phyloP scores from a whole-genome alignment of 2,797 vertebrate genomes.

The Choloepus didactylus region DNA sequence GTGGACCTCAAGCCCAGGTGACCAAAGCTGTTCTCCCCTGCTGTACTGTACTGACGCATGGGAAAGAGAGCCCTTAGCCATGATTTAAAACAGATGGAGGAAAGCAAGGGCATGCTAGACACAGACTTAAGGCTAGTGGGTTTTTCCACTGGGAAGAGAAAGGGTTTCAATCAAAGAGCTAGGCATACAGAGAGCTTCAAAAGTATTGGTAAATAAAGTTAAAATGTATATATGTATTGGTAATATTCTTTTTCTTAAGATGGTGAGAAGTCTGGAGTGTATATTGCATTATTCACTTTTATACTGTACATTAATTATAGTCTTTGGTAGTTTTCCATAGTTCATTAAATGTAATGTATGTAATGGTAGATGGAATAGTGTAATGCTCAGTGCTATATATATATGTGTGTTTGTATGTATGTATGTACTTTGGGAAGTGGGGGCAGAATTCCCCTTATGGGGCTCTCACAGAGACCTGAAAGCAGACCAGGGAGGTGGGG shows the following conservation, averaged over 20 bases:
- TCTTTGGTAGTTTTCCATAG: neutral
- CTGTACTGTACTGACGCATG: neutral
- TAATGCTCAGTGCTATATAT: neutral
- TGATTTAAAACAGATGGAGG: conserved; percentile 4
- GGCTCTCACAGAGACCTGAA: neutral
- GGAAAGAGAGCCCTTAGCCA: neutral
- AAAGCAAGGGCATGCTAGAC: neutral
- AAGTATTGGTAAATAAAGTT: neutral
- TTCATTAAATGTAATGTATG: conserved; percentile 50
- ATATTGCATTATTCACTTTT: conserved; percentile 10
- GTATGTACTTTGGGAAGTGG: no score
- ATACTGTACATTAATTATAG: neutral
- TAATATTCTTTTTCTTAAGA: neutral
- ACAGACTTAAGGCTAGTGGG: neutral
- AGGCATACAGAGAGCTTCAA: neutral
- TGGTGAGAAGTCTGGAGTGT: neutral
- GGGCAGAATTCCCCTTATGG: neutral
- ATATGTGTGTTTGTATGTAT: no score
- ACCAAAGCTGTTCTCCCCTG: neutral
- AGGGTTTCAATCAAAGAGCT: neutral
- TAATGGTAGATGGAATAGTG: neutral
- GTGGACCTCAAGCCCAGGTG: neutral
- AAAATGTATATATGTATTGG: neutral
- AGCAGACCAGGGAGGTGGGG: conserved; percentile 85
- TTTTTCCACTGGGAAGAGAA: neutral